Base-by-base conservation (phyloP, 2,888 invertebrate genomes). In the Tortrix viridana region DNA sequence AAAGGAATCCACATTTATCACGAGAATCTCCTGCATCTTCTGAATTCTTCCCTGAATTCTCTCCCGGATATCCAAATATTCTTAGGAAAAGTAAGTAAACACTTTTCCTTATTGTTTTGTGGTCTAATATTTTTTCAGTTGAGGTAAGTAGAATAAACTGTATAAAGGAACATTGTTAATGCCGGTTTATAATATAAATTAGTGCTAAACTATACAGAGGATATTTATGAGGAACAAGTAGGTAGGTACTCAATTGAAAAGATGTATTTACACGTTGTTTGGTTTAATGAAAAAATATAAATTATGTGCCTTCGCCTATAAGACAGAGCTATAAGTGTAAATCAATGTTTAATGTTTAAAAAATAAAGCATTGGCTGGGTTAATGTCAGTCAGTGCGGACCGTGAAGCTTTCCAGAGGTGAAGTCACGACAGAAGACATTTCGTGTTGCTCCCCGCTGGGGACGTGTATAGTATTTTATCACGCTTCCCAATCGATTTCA, bases 371-470 rank as follows among this genome's bases (percentile, higher is more conserved):
- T 20, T 57, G 48, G 38, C 14, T 55, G 55, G 55, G 46, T 56
- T 47, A 47, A 47, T 56, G 55, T n/a, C 55, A 58, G 49, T 18
- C 43, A 43, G 43, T 41, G 26, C 55, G 44, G 20, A 56, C 58
- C 58, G 67, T 71, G 63, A 68, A 67, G 69, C 67, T 67, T 68
- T 66, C 72, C 69, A 68, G 69, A 68, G 64, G 72, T 66, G 71
- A 60, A 76, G 76, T 81, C 80, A 82, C 80, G 81, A 80, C 74
- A 71, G 74, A 74, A 76, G 74, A 73, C 68, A 71, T 63, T 73
- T 81, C 82, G 80, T 82, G 81, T 71, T 71, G 70, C 71, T 71
- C 69, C 82, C 81, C 71, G 79, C 82, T 79, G 80, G 55, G 47
- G 43, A 61, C 60, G 82, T 69, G 69, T 65, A 66, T 71, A 67